Base-by-base conservation (phyloP, 2,797 vertebrate species). In the Selene dorsalis region DNA sequence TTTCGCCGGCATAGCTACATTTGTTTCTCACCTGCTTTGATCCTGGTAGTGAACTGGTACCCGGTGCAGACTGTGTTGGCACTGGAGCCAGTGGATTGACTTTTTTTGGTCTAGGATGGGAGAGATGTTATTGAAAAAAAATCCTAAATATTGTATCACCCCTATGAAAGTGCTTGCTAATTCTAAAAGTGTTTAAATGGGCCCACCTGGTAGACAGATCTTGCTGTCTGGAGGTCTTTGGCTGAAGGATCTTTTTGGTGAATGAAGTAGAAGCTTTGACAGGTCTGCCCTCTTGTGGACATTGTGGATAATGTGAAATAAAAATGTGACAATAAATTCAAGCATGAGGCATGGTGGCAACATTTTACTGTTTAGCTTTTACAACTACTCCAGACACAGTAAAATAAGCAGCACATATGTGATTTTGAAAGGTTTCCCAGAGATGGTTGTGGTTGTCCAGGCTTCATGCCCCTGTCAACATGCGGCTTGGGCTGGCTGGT, bases 231-330 rank as follows among this genome's bases (percentile, higher is more conserved):
- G n/a, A 26, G 22, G 13, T 2, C 55, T 12, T 53, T 50, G 18
- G 26, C 43, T 47, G 35, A 35, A 4, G 32, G 1, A 0, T 4
- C 2, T 28, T 78, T 11, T 4, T 22, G 6, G 2, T 48, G 43
- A 1, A 47, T 57, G 61, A 22, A 9, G 18, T 9, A 1, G 12
- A 4, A 65, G 38, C 43, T 14, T 66, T 69, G 75, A 22, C 16
- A 28, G 45, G 12, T 50, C 69, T 53, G 87, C 90, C 88, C 82
- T 81, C 91, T 92, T 47, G 82, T 93, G 93, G 89, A 75, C 62
- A 69, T 52, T 8, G 5, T 39, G 14, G 32, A 30, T 69, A 43
- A 41, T 58, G 53, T 50, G 4, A 63, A 41, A 77, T 22, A 61
- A 17, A 69, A 59, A 48, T 32, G 22, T 35, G 6, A 6, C 4